Percentiles rank a stretch among this genome's conserved stretches.
These are phyloP conservation scores for Stigmatopora argus DNA, from an alignment of 2,113 vertebrate genomes.

Conservation along the genomic window DNA sequence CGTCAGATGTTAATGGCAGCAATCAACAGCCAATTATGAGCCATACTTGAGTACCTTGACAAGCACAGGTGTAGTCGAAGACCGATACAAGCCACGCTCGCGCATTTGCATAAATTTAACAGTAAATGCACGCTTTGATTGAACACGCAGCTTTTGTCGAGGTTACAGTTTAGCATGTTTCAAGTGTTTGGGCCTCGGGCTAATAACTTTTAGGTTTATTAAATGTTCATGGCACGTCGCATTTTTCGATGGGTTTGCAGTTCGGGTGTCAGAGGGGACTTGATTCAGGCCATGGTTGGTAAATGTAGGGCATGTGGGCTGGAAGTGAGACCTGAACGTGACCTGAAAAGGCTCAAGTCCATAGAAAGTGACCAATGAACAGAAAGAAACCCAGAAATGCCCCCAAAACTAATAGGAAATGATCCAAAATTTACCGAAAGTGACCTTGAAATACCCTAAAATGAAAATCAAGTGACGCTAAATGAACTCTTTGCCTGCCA, in stretches of 20 bases:
- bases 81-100: conserved; percentile 50
- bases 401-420: too few relatives aligned
- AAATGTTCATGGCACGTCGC: conserved; percentile 2
- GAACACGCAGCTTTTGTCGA: conserved; percentile 35
- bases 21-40: conserved; percentile 72
- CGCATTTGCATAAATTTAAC: conserved; percentile 64
- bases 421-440: too few relatives aligned
- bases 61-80: conserved; percentile 65
- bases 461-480: too few relatives aligned
- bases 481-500: too few relatives aligned
- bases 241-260: conserved; percentile 20
- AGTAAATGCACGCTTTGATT: conserved; percentile 53
- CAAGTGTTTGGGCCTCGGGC: conserved; percentile 30
- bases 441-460: too few relatives aligned
- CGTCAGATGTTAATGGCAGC: conserved; percentile 72
- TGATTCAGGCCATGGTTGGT: conserved; percentile 8
- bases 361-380: too few relatives aligned
- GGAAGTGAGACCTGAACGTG: too few relatives aligned
- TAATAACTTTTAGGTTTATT: conserved; percentile 36
- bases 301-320: too few relatives aligned
- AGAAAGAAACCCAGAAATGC: too few relatives aligned
- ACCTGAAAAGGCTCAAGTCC: too few relatives aligned
- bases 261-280: conserved; percentile 39
- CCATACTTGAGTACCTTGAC: conserved; percentile 66
- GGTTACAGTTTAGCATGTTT: conserved; percentile 56